A percentile compares a stretch with the other conserved stretches of the same genome.
phyloP scores from a whole-genome alignment of 2,888 invertebrate genomes.

The Cephonodes hylas region DNA sequence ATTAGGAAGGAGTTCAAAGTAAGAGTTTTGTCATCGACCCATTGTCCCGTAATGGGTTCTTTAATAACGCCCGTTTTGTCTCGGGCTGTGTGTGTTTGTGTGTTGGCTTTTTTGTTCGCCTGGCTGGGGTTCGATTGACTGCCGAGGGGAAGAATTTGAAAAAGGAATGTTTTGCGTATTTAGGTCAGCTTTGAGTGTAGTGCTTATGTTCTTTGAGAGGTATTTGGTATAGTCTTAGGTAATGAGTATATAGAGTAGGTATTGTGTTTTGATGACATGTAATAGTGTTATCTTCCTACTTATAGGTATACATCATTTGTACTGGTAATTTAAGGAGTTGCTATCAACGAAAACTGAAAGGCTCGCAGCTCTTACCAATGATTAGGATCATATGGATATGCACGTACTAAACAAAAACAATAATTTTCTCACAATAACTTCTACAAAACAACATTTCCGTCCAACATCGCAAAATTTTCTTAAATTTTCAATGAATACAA shows the following conservation, averaged over 20 bases:
- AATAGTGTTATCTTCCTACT: no score
- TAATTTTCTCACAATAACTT: no score
- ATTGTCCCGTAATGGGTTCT: constrained; percentile 63
- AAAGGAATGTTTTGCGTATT: background rate
- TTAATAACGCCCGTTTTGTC: constrained; percentile 57
- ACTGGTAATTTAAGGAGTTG: no score
- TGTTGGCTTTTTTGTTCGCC: constrained; percentile 21
- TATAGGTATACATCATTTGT: no score
- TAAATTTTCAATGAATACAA: background rate
- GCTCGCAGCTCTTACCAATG: no score
- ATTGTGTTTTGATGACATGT: no score
- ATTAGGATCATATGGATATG: no score
- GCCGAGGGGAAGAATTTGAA: background rate
- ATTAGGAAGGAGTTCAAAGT: constrained; percentile 77
- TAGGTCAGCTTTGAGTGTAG: background rate
- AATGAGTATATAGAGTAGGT: no score
- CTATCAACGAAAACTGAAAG: no score
- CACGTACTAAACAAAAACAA: no score
- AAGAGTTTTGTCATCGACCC: constrained; percentile 70
- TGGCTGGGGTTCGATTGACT: constrained; percentile 24
- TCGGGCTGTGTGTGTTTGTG: constrained; percentile 15
- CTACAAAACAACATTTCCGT: no score
- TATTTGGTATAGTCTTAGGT: no score
- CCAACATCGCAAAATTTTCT: background rate
- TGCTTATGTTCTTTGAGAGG: background rate